Evolutionary conservation across 2,113 vertebrate genomes (phyloP).

Genomic region (Protobothrops mucrosquamatus): DNA sequence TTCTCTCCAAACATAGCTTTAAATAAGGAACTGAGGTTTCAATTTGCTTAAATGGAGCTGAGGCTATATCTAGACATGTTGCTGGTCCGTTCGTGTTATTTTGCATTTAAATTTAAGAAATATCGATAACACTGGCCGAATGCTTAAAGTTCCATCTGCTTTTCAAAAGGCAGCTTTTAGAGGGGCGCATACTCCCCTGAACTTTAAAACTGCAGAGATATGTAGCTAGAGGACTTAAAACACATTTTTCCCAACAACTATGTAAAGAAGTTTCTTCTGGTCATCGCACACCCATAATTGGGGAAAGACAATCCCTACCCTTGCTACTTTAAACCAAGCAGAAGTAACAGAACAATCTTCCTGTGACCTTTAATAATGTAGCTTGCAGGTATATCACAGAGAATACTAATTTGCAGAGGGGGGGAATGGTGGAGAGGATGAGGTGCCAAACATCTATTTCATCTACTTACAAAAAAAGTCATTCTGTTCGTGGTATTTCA

Average conservation of each 20-base stretch:
- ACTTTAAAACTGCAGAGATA: rapidly evolving
- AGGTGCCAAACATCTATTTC: neutral
- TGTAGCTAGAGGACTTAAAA: neutral
- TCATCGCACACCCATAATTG: neutral
- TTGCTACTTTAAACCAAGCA: conserved; percentile 29
- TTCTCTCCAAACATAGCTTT: neutral
- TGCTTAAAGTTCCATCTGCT: neutral
- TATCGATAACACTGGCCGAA: neutral
- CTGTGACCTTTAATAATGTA: conserved; percentile 26
- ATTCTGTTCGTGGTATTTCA: neutral
- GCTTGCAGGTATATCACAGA: conserved; percentile 25
- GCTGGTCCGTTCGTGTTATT: neutral
- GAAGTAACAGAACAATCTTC: conserved; percentile 42
- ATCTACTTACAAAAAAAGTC: conserved; percentile 26
- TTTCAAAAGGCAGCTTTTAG: neutral
- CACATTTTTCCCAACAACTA: neutral
- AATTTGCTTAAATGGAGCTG: neutral
- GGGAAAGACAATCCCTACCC: conserved; percentile 5
- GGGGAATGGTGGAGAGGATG: neutral
- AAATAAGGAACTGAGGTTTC: neutral
- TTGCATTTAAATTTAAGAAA: neutral
- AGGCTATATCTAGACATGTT: neutral
- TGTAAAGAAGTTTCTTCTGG: conserved; percentile 25
- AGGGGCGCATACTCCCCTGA: neutral
- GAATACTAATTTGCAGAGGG: conserved; percentile 30